phyloP scores from a whole-genome alignment of 1,140 invertebrate species.

The Nymphalis io region DNA sequence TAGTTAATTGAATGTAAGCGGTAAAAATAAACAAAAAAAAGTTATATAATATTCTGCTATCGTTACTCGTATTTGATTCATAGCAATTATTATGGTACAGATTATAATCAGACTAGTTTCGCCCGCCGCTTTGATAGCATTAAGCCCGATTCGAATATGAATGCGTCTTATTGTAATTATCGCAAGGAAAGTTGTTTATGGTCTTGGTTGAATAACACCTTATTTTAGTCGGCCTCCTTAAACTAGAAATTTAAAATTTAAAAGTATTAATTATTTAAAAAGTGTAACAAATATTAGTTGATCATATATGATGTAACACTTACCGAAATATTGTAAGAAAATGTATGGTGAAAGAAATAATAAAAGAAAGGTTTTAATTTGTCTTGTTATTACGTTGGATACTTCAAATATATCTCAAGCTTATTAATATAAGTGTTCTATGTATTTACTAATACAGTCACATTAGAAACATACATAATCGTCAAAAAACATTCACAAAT shows the following conservation, averaged over 20 bases:
- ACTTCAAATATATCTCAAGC: no score
- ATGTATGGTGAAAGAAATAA: no score
- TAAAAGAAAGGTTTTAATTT: no score
- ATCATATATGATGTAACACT: no score
- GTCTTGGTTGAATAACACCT: conserved; percentile 14
- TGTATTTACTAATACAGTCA: no score
- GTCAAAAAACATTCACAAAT: no score
- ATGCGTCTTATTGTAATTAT: conserved; percentile 35
- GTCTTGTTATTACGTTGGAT: no score
- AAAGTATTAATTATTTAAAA: no score
- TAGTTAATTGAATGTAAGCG: background rate
- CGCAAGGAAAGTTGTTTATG: conserved; percentile 34
- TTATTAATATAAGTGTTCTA: no score
- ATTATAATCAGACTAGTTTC: conserved; percentile 25
- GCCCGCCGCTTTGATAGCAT: conserved; percentile 25
- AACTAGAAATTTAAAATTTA: background rate
- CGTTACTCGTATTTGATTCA: conserved; percentile 20
- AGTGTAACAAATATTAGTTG: no score
- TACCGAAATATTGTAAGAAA: no score
- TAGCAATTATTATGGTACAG: conserved; percentile 27
- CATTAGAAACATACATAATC: no score
- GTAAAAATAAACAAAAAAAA: background rate
- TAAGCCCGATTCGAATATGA: conserved; percentile 29
- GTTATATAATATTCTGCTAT: conserved; percentile 18
- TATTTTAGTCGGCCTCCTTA: background rate